Evolutionary conservation across 2,797 vertebrate genomes (phyloP).

Genomic region (Rachycentron canadum): DNA sequence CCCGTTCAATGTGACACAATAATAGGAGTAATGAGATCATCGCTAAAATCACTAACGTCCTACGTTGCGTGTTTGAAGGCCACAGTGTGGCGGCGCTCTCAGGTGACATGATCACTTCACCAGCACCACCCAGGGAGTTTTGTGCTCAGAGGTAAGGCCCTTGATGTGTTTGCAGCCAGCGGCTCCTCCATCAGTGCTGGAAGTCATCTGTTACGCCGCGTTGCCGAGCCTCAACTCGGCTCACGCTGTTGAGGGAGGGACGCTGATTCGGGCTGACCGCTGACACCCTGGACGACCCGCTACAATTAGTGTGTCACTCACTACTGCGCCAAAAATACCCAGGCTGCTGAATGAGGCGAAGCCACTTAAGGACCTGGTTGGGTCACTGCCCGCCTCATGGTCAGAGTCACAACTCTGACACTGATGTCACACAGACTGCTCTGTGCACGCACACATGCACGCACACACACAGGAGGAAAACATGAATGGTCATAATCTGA

Average conservation of each 20-base stretch:
- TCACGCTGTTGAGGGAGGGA: conserved; percentile 47
- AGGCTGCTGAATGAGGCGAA: conserved; percentile 64
- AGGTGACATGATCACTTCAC: conserved; percentile 49
- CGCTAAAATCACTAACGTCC: conserved; percentile 5
- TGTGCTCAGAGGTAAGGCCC: conserved; percentile 43
- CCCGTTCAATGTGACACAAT: neutral
- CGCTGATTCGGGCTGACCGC: conserved; percentile 68
- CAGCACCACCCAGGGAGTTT: neutral
- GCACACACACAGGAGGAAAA: conserved; percentile 31
- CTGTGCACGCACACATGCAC: conserved; percentile 6
- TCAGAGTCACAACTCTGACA: conserved; percentile 59
- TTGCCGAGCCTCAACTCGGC: conserved; percentile 27
- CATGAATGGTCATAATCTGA: conserved; percentile 49
- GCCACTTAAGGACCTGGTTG: conserved; percentile 75
- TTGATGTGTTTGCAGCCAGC: conserved; percentile 25
- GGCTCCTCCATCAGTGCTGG: conserved; percentile 27
- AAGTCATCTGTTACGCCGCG: conserved; percentile 47
- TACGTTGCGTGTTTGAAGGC: conserved; percentile 25
- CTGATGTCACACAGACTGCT: conserved; percentile 27
- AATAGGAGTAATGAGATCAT: neutral
- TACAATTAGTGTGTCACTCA: conserved; percentile 78
- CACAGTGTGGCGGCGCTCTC: conserved; percentile 16
- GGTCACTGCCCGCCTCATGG: conserved; percentile 68
- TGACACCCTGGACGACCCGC: conserved; percentile 70
- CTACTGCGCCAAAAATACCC: conserved; percentile 75